These are phyloP conservation scores for Cheilosia scutellata DNA, from an alignment of 2,888 invertebrate genomes.

Conservation along the genomic window DNA sequence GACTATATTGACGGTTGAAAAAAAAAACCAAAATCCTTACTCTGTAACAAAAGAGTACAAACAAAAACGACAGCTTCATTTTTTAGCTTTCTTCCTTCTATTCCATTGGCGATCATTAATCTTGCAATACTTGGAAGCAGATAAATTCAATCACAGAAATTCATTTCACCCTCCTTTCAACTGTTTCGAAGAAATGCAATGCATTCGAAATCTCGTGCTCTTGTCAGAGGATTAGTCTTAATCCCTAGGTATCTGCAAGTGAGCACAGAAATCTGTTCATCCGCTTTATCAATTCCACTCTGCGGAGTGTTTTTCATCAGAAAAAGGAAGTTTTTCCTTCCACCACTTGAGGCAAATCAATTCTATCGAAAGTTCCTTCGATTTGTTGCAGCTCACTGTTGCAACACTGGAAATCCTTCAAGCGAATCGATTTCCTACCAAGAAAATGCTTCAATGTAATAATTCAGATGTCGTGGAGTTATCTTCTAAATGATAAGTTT, in stretches of 20 bases:
- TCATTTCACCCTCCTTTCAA: background rate
- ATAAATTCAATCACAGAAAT: slow-evolving; percentile 40
- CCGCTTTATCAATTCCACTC: slow-evolving; percentile 34
- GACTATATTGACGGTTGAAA: no score
- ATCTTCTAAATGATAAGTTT: background rate
- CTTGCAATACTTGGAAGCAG: slow-evolving; percentile 15
- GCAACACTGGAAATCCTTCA: slow-evolving; percentile 36
- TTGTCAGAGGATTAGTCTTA: slow-evolving; percentile 62
- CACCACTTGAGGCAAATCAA: slow-evolving; percentile 40
- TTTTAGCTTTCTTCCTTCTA: background rate
- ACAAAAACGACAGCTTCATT: background rate
- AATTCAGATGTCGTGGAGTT: slow-evolving; percentile 2
- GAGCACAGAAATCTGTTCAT: slow-evolving; percentile 53
- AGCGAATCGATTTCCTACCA: slow-evolving; percentile 41
- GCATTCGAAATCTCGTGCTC: slow-evolving; percentile 42
- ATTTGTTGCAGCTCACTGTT: slow-evolving; percentile 15
- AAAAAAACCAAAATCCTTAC: no score
- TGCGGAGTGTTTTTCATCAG: slow-evolving; percentile 21
- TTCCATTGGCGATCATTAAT: slow-evolving; percentile 34
- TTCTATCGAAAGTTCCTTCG: slow-evolving; percentile 20
- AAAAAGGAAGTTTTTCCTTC: background rate
- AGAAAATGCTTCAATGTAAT: slow-evolving; percentile 6
- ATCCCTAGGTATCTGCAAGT: slow-evolving; percentile 53
- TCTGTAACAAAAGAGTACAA: no score
- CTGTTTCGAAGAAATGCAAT: slow-evolving; percentile 10